These are phyloP conservation scores for Dendrophyllia cribrosa DNA, from an alignment of 64 coral and sea anemone species.

Conservation along the genomic window DNA sequence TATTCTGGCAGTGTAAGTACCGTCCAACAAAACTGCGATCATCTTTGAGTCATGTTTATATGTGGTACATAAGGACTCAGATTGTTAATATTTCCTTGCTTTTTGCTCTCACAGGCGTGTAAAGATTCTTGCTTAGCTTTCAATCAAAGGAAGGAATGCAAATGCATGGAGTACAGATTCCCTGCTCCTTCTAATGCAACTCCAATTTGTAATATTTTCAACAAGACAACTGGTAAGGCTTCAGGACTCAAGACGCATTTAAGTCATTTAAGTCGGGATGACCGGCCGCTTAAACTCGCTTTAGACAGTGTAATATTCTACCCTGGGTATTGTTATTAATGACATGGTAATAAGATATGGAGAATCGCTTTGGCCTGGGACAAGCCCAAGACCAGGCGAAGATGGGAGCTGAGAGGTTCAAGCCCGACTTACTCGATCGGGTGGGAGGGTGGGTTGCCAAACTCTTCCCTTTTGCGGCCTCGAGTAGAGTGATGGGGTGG, in stretches of 20 bases:
- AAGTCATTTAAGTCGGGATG: not conserved
- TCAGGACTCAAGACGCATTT: not conserved
- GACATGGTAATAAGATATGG: too few species aligned
- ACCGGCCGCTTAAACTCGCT: too few species aligned
- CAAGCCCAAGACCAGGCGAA: too few species aligned
- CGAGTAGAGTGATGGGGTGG: too few species aligned
- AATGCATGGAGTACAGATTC: conserved; percentile 53
- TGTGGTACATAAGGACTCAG: too few species aligned
- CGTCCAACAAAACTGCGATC: not conserved
- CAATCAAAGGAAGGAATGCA: conserved; percentile 45
- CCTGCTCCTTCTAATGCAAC: not conserved
- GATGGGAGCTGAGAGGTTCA: too few species aligned
- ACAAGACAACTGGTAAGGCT: conserved; percentile 7
- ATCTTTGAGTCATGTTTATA: not conserved
- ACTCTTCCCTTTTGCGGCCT: too few species aligned
- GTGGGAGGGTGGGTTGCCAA: too few species aligned
- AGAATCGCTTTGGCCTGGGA: too few species aligned
- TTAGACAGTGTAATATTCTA: too few species aligned
- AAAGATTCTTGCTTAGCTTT: conserved; percentile 42
- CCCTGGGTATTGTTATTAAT: too few species aligned
- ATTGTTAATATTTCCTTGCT: not conserved
- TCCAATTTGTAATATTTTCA: conserved; percentile 22
- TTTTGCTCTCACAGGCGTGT: not conserved
- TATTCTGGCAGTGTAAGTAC: conserved; percentile 57
- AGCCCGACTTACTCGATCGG: too few species aligned